Conservation (phyloP, 2,113 vertebrate genomes). For the Eonycteris spelaea region DNA sequence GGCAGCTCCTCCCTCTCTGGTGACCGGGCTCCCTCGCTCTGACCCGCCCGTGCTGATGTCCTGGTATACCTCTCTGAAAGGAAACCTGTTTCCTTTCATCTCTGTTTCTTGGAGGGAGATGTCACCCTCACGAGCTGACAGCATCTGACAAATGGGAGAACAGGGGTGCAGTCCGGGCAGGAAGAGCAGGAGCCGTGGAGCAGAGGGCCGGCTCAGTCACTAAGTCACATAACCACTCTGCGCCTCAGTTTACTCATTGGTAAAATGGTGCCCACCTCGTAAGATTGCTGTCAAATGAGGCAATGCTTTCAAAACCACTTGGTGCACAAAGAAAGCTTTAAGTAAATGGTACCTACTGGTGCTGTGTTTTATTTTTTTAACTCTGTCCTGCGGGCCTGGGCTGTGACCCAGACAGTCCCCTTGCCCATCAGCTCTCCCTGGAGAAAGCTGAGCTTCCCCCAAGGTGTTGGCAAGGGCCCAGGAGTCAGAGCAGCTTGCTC, state of each 20-base stretch:
- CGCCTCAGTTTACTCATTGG: neutral
- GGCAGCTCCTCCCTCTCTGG: fast-evolving
- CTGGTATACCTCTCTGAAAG: neutral
- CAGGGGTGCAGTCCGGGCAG: neutral
- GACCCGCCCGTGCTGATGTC: neutral
- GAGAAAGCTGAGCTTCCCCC: slow-evolving; percentile 7
- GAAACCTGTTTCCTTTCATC: neutral
- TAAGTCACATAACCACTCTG: fast-evolving
- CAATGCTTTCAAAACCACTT: neutral
- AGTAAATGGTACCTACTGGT: neutral
- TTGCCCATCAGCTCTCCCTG: neutral
- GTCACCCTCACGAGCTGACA: neutral
- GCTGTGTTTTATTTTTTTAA: neutral
- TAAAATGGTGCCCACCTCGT: neutral
- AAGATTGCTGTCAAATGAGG: neutral
- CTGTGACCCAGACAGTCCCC: neutral
- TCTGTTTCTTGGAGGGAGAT: neutral
- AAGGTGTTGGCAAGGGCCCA: neutral
- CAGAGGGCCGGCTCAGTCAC: neutral
- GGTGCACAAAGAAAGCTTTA: neutral
- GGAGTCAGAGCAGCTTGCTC: neutral
- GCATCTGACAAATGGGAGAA: neutral
- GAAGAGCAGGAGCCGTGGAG: neutral
- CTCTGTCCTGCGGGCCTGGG: neutral
- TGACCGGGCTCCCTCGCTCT: neutral